Base-by-base conservation (phyloP, 2,888 invertebrate genomes). In the Brenthis ino region DNA sequence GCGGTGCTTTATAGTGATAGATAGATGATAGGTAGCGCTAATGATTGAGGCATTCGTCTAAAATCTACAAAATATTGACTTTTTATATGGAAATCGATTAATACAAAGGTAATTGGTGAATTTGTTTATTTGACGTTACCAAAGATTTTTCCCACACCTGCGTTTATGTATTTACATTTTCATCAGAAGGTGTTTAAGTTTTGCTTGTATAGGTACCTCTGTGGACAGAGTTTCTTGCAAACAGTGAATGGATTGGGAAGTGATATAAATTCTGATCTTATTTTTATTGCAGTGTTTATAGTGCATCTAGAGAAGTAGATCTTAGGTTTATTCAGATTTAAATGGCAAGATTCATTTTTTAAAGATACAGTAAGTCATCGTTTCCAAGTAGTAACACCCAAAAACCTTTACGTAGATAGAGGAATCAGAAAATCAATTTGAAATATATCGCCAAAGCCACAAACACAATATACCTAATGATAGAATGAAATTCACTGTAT, bases 391-490 rank as follows among this genome's bases (percentile, higher is more conserved):
- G 28, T 20, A n/a, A 48, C 47, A 58, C 57, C 54, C 20, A 24
- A 14, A 58, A 24, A 60, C 60, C 60, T 33, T 60, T 33, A 50
- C 12, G 37, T 43, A 43, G 37, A 43, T 43, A 43, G 37, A 60
- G 2, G 28, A n/a, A 60, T 24, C 11, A 60, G 28, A 54, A 54
- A 14, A 28, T 24, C 28, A 13, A 54, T 24, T 28, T 20, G 1
- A 24, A 20, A 43, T 48, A 60, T 16, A 50, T n/a, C 28, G 60
- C 60, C 58, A 60, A 60, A 50, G 60, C 48, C 60, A 60, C 50
- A 60, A 50, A 50, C 58, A 60, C 60, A 60, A 50, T 28, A 50
- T n/a, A 60, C 50, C 28, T 60, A 48, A 28, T n/a, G 24, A 43
- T 47, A 28, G 50, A n/a, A 60, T 60, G 6, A 12, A 12, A 50